These are phyloP conservation scores for Eupithecia abbreviata DNA, from an alignment of 2,888 invertebrate species.

Conservation along the genomic window DNA sequence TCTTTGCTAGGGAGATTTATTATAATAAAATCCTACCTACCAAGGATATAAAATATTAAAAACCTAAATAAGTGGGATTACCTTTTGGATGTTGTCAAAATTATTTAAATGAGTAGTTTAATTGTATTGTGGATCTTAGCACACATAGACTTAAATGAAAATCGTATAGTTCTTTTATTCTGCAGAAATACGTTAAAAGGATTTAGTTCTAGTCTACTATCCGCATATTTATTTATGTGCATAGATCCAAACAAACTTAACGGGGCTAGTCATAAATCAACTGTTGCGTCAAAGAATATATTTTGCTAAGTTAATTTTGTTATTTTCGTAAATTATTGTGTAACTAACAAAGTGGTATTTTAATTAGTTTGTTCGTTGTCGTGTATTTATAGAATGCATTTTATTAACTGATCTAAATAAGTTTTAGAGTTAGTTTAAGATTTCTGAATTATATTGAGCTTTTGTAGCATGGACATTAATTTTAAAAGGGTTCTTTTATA, in stretches of 20 bases:
- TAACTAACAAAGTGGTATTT: constrained; percentile 42
- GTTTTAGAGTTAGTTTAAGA: constrained; percentile 2
- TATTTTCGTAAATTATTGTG: constrained; percentile 31
- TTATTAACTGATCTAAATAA: constrained; percentile 12
- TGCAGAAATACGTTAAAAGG: neutral
- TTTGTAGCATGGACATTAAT: constrained; percentile 12
- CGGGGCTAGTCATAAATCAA: constrained; percentile 45
- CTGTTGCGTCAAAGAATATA: constrained; percentile 35
- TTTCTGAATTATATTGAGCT: constrained; percentile 14
- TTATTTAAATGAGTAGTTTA: neutral
- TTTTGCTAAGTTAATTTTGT: constrained; percentile 32
- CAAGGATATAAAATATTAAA: neutral
- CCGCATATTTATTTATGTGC: neutral
- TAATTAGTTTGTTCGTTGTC: constrained; percentile 27
- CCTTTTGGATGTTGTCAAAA: neutral
- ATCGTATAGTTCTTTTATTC: neutral
- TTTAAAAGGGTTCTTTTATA: constrained; percentile 33
- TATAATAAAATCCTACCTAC: neutral
- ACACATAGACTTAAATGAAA: neutral
- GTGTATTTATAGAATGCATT: constrained; percentile 17
- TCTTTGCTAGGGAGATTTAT: neutral
- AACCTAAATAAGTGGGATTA: neutral
- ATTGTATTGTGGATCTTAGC: neutral
- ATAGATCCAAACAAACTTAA: constrained; percentile 10
- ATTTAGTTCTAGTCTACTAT: neutral